These are phyloP conservation scores for Leucozona laternaria DNA, from an alignment of 2,888 invertebrate genomes.

Conservation along the genomic window DNA sequence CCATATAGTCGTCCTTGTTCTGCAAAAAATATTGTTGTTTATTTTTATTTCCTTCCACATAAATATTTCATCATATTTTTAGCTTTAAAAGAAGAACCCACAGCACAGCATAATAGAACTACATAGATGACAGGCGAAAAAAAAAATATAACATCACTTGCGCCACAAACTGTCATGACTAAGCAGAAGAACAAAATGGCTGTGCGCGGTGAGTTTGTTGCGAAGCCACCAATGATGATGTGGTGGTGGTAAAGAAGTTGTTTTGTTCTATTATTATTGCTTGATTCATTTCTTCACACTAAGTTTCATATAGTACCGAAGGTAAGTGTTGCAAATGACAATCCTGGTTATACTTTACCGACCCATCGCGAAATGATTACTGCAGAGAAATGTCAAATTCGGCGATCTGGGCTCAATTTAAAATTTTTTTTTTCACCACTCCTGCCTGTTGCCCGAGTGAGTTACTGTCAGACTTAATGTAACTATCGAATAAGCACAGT, in stretches of 20 bases:
- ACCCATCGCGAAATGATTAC: too few relatives aligned
- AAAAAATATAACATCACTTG: constrained; percentile 60
- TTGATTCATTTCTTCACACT: constrained; percentile 42
- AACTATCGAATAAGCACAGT: too few relatives aligned
- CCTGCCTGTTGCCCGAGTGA: too few relatives aligned
- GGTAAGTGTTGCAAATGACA: neutral
- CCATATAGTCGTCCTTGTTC: constrained; percentile 13
- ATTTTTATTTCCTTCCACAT: constrained; percentile 51
- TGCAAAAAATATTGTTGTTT: constrained; percentile 29
- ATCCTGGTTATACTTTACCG: too few relatives aligned
- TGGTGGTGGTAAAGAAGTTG: constrained; percentile 42
- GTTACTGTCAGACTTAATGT: too few relatives aligned
- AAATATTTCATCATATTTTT: constrained; percentile 45
- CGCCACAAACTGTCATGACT: constrained; percentile 75
- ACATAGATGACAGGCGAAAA: constrained; percentile 46
- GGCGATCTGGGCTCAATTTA: too few relatives aligned
- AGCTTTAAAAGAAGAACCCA: constrained; percentile 18
- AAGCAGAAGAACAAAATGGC: constrained; percentile 66
- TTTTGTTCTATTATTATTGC: constrained; percentile 64
- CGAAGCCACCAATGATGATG: constrained; percentile 29
- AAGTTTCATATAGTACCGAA: neutral
- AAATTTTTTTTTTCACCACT: too few relatives aligned
- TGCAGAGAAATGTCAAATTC: too few relatives aligned
- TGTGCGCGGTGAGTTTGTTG: constrained; percentile 64
- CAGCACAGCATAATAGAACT: constrained; percentile 29